These are phyloP conservation scores for Pogonocherus hispidulus DNA, from an alignment of 2,888 invertebrate species.

Conservation along the genomic window DNA sequence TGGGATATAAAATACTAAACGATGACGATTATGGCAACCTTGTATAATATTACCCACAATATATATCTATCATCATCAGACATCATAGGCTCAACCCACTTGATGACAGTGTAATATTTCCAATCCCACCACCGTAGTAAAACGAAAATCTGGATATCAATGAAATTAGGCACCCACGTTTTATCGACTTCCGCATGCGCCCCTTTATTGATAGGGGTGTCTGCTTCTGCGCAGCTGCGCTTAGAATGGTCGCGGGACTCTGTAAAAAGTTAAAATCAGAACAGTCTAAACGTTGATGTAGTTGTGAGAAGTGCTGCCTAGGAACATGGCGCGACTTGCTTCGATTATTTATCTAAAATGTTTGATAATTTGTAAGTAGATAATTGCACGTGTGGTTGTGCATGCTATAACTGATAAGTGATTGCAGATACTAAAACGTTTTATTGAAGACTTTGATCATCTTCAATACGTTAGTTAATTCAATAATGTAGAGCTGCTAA, in stretches of 20 bases:
- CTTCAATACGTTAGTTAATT: background rate
- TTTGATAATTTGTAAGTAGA: constrained; percentile 52
- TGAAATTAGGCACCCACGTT: constrained; percentile 57
- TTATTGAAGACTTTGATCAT: background rate
- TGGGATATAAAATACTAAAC: no score
- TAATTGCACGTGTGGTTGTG: background rate
- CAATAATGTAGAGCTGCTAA: background rate
- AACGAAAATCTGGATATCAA: constrained; percentile 41
- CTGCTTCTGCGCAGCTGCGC: constrained; percentile 53
- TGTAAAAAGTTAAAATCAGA: constrained; percentile 39
- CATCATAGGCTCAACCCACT: background rate
- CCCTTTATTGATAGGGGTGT: constrained; percentile 57
- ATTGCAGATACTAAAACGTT: background rate
- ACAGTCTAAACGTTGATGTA: constrained; percentile 54
- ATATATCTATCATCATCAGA: no score
- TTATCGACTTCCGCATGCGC: constrained; percentile 54
- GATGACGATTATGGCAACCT: no score
- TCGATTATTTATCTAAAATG: constrained; percentile 46
- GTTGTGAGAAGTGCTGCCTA: constrained; percentile 46
- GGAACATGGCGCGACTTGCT: constrained; percentile 53
- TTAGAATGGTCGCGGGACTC: constrained; percentile 47
- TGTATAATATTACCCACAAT: no score
- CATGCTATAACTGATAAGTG: background rate
- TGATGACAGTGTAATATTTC: background rate
- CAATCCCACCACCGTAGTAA: constrained; percentile 18